phyloP scores from a whole-genome alignment of 2,797 vertebrate genomes.

The Synaphobranchus kaupii region DNA sequence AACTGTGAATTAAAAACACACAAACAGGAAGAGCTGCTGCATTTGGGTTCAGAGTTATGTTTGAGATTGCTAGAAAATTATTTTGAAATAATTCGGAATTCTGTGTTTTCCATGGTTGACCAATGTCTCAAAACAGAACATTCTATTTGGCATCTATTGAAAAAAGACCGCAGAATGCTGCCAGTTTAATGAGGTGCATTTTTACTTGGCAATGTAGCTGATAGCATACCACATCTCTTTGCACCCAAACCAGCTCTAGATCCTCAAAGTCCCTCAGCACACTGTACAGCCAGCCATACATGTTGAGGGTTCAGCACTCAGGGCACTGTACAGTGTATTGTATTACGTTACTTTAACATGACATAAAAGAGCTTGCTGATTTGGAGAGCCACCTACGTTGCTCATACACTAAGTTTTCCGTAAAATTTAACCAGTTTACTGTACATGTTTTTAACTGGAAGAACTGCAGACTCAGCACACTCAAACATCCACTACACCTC shows the following conservation, averaged over 20 bases:
- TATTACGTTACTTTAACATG: background rate
- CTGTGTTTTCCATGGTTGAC: constrained; percentile 20
- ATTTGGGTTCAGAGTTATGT: constrained; percentile 21
- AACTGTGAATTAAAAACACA: constrained; percentile 27
- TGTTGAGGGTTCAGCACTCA: background rate
- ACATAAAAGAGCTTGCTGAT: background rate
- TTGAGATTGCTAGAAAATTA: constrained; percentile 20
- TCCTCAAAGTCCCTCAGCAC: constrained; percentile 5
- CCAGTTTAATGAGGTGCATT: background rate
- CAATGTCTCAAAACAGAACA: constrained; percentile 22
- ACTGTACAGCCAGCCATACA: background rate
- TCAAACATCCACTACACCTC: background rate
- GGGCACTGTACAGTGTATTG: background rate
- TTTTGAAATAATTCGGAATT: background rate
- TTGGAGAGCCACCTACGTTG: background rate
- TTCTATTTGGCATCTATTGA: constrained; percentile 21
- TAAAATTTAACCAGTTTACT: background rate
- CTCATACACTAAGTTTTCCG: background rate
- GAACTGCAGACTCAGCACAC: background rate
- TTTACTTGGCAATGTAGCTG: constrained; percentile 2
- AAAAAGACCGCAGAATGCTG: background rate
- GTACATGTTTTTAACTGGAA: background rate
- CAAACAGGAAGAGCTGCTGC: constrained; percentile 14
- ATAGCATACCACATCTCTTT: background rate
- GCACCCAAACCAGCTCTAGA: background rate